Evolutionary conservation across 2,797 vertebrate genomes (phyloP).

Genomic region (Lepus townsendii): DNA sequence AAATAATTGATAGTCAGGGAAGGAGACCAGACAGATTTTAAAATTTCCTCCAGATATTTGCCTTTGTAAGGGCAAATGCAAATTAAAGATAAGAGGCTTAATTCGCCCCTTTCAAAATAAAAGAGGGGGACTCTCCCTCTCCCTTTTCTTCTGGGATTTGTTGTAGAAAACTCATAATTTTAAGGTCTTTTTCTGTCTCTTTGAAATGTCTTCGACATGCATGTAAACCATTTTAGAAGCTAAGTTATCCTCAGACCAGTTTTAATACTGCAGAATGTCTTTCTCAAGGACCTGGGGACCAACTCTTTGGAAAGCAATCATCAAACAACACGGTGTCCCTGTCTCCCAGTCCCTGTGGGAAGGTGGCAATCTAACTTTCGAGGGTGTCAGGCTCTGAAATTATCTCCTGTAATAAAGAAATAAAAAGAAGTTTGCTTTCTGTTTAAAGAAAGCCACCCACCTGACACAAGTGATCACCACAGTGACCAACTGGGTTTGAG

Average conservation of each 20-base stretch:
- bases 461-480: neutral
- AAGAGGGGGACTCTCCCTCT: neutral
- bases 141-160: slow-evolving; percentile 9
- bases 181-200: slow-evolving; percentile 28
- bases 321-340: neutral
- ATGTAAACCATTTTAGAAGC: slow-evolving; percentile 28
- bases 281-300: slow-evolving; percentile 9
- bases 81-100: slow-evolving; percentile 67
- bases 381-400: neutral
- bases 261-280: slow-evolving; percentile 39
- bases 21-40: slow-evolving; percentile 36
- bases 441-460: slow-evolving; percentile 15
- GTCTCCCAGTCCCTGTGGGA: neutral
- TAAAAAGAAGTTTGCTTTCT: neutral
- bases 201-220: slow-evolving; percentile 65
- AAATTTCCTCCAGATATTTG: slow-evolving; percentile 38
- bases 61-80: slow-evolving; percentile 56
- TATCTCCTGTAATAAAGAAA: neutral
- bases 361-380: neutral
- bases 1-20: slow-evolving; percentile 50
- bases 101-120: slow-evolving; percentile 55
- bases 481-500: neutral
- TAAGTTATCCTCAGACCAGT: slow-evolving; percentile 32
- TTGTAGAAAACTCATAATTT: slow-evolving; percentile 61
- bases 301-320: slow-evolving; percentile 59